phyloP scores from a whole-genome alignment of 2,888 invertebrate species.

The Aphodius sticticus region DNA sequence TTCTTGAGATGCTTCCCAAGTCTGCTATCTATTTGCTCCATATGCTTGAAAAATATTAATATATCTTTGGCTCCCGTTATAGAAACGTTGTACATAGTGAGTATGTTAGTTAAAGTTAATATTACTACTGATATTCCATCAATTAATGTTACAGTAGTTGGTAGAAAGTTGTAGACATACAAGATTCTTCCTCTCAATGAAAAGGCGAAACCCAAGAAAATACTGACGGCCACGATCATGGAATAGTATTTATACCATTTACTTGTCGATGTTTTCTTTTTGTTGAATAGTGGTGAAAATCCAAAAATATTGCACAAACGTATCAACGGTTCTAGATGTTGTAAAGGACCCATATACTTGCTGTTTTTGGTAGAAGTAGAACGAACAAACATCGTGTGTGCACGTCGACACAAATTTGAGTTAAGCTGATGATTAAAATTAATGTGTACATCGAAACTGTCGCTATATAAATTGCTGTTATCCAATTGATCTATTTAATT shows the following conservation, averaged over 20 bases:
- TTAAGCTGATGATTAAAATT: not conserved
- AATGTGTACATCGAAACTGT: not conserved
- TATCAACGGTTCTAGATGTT: not conserved
- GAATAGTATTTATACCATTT: slow-evolving; percentile 22
- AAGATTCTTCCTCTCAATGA: slow-evolving; percentile 22
- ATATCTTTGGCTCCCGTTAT: not conserved
- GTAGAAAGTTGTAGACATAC: slow-evolving; percentile 13
- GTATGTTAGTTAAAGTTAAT: slow-evolving; percentile 9
- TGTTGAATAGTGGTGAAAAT: slow-evolving; percentile 10
- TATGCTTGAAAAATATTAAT: slow-evolving; percentile 17
- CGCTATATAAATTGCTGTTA: not conserved
- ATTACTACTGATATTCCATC: slow-evolving; percentile 11
- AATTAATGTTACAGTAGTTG: slow-evolving; percentile 21
- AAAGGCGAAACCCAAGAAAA: not conserved
- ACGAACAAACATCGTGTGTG: not conserved
- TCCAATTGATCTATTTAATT: not conserved
- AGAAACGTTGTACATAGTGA: slow-evolving; percentile 10
- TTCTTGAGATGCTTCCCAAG: slow-evolving; percentile 5
- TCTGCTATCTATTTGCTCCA: not conserved
- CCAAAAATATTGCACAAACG: slow-evolving; percentile 12
- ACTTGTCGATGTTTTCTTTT: not conserved
- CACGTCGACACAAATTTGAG: not conserved
- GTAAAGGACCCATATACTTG: not conserved
- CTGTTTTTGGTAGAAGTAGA: not conserved
- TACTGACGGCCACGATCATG: not conserved